Evolutionary conservation across 2,113 vertebrate genomes (phyloP), one percentile per base, ranked within the genome.

Genomic region (Antennarius striatus): DNA sequence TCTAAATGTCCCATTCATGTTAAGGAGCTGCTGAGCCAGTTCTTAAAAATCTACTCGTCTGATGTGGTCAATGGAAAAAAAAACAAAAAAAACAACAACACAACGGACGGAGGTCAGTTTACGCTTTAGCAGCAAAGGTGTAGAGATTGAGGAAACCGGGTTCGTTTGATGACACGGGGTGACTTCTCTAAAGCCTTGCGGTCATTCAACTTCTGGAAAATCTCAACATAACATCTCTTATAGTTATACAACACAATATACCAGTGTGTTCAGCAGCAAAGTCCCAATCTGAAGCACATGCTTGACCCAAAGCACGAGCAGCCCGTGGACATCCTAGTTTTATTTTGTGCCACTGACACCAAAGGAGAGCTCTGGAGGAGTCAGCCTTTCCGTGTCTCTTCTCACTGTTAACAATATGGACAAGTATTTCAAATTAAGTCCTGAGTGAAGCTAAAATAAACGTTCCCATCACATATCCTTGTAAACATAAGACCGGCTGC

Each of bases 1-100:
- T 70, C 73, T 89, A 85, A 91, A 91, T 80, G 85, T 88, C 77
- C 80, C 79, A 86, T 88, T 91, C 85, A 89, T 85, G 80, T 80
- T 8, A 47, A 45, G 63, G 59, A 59, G 32, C 62, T 9, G 54
- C 74, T 67, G 75, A 63, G 43, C 47, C 71, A 71, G 56, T 63
- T 72, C 77, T 82, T 85, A 10, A 60, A 91, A 87, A 81, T 81
- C 79, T 10, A 53, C 63, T 62, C 62, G 12, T 84, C 77, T 88
- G 87, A 90, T 92, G 90, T 89, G 90, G 90, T 88, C 60, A 64
- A 63, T 32, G 50, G 32, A 63, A 55, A 28, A 17, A 30, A 59
- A 71, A 17, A 22, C 1, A 58, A 65, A 78, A 22, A 53, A 67
- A 84, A n/a, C n/a, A n/a, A n/a, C n/a, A 80, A 63, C 63, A 83